These are phyloP conservation scores for Panzeria rudis DNA, from an alignment of 2,888 invertebrate species.

Conservation along the genomic window DNA sequence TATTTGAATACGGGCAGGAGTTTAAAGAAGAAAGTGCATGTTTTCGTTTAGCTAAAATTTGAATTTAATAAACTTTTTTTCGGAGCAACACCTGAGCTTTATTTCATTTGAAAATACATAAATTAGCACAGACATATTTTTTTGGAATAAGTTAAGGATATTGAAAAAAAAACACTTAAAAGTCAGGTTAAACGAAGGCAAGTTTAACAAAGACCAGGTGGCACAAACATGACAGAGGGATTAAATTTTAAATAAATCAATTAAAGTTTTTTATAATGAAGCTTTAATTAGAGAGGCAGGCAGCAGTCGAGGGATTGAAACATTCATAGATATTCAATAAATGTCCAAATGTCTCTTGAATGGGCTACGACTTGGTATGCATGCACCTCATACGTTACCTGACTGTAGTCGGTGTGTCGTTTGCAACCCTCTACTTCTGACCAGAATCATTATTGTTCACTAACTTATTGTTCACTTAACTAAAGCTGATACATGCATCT, in stretches of 20 bases:
- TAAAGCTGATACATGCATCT: no score
- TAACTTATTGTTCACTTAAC: no score
- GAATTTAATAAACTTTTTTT: constrained; percentile 58
- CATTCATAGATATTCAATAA: not conserved
- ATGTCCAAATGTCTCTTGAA: no score
- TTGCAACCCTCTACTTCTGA: no score
- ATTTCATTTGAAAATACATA: constrained; percentile 13
- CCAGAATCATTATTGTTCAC: no score
- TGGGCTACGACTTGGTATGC: no score
- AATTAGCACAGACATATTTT: not conserved
- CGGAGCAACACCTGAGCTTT: constrained; percentile 49
- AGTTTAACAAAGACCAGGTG: not conserved
- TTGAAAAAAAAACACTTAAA: not conserved
- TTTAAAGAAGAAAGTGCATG: constrained; percentile 15
- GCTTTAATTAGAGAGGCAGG: not conserved
- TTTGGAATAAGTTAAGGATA: not conserved
- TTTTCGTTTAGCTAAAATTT: constrained; percentile 24
- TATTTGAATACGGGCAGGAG: not conserved
- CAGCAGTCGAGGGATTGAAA: not conserved
- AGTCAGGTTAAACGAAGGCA: not conserved
- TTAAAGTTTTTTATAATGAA: not conserved
- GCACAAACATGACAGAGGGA: not conserved
- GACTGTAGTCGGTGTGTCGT: no score
- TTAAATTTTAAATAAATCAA: not conserved
- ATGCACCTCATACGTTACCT: no score